Base-by-base conservation (phyloP, 2,888 invertebrate genomes). In the Heliconius ethilla region DNA sequence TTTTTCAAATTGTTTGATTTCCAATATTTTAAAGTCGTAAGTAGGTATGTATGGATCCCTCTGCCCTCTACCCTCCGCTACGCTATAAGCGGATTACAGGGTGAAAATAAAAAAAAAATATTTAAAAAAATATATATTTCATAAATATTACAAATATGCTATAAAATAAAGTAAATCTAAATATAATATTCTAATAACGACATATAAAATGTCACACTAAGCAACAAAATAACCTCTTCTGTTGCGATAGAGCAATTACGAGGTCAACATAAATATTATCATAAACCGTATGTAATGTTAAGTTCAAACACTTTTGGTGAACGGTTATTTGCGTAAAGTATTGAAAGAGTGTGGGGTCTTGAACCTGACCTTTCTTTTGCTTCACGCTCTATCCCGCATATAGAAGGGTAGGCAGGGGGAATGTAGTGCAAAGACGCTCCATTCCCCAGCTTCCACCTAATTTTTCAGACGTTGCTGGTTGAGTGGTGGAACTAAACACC, bases 181-280 rank as follows among this genome's bases (percentile, higher is more conserved):
- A 33, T 18, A 33, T 67, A 67, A 40, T 40, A 9, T 40, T 22
- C 10, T 29, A 40, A 45, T 7, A 45, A 25, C 15, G 27, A 45
- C 27, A 51, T 13, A 18, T 70, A 70, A 70, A 29, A 51, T 55
- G 5, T 70, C 29, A 70, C 27, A 51, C 18, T 9, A 55, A 70
- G 13, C 55, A 55, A 29, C 55, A n/a, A 59, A 55, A 72, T 55
- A 59, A 55, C 9, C 22, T 22, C n/a, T 72, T 59, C n/a, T 70
- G n/a, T 72, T 72, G 72, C 51, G 27, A 75, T 75, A 67, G 33
- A 66, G 18, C 67, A 69, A 75, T 29, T 33, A 67, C 33, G 55
- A 67, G 75, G 77, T 69, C 77, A 51, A 59, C 69, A 62, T 37
- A n/a, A n/a, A n/a, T n/a, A 33, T 77, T 74, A 74, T 75, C 74